Evolutionary conservation across 2,888 invertebrate species (phyloP).

Genomic region (Meteorus colon): DNA sequence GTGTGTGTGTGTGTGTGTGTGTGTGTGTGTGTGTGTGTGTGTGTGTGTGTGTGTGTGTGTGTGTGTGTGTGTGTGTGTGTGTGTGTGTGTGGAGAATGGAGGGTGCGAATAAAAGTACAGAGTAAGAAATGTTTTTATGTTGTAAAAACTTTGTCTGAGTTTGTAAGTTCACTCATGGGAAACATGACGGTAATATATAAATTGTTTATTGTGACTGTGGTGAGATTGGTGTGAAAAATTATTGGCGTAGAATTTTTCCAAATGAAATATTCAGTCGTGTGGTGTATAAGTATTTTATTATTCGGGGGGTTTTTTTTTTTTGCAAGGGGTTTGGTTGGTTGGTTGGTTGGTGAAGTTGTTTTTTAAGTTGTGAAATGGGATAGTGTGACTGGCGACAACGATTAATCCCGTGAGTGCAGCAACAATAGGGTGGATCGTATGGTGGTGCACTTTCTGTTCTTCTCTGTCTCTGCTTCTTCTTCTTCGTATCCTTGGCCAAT

Average conservation of each 20-base stretch:
- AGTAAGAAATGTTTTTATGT: too few relatives aligned
- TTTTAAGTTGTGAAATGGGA: neutral
- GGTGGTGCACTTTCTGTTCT: conserved; percentile 28
- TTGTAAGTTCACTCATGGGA: too few relatives aligned
- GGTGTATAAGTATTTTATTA: neutral
- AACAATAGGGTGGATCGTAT: conserved; percentile 20
- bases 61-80: too few relatives aligned
- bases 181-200: too few relatives aligned
- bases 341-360: neutral
- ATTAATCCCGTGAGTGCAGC: conserved; percentile 50
- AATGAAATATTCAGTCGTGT: neutral
- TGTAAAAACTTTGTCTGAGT: too few relatives aligned
- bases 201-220: neutral
- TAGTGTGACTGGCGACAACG: conserved; percentile 27
- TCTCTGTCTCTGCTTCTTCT: conserved; percentile 44
- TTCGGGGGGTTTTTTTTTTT: neutral
- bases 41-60: too few relatives aligned
- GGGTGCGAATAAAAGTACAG: too few relatives aligned
- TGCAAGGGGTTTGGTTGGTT: neutral
- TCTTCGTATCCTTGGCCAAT: conserved; percentile 47
- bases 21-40: too few relatives aligned
- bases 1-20: too few relatives aligned
- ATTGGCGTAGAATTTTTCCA: neutral
- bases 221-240: neutral
- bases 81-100: neutral